Evolutionary conservation across 2,888 invertebrate species (phyloP).

Genomic region (Cyclophora punctaria): DNA sequence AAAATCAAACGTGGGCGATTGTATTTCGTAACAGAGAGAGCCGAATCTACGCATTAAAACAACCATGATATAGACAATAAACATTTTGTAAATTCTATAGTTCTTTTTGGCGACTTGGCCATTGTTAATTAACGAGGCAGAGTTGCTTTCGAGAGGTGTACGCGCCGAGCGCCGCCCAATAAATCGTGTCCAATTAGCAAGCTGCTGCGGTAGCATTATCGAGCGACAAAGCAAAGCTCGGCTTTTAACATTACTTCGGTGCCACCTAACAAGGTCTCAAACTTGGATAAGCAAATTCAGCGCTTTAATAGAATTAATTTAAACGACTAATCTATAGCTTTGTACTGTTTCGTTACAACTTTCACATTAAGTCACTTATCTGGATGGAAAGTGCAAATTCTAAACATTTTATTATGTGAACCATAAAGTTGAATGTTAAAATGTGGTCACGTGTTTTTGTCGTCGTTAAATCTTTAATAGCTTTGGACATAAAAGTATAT

Average conservation of each 20-base stretch:
- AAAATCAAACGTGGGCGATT: constrained; percentile 65
- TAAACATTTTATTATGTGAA: constrained; percentile 2
- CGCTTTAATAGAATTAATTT: not conserved
- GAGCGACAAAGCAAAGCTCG: constrained; percentile 46
- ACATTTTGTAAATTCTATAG: not conserved
- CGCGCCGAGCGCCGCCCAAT: constrained; percentile 38
- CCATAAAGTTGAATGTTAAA: not conserved
- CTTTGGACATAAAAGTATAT: constrained; percentile 24
- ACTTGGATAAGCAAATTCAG: constrained; percentile 5
- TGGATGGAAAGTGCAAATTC: too few relatives aligned
- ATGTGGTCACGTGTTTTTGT: not conserved
- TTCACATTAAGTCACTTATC: too few relatives aligned
- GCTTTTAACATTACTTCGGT: constrained; percentile 38
- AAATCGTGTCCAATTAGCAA: constrained; percentile 69
- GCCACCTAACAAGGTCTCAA: constrained; percentile 21
- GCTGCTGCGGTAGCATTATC: constrained; percentile 40
- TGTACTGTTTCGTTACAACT: not conserved
- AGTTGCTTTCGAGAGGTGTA: constrained; percentile 12
- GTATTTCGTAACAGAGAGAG: constrained; percentile 39
- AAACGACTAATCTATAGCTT: not conserved
- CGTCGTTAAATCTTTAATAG: constrained; percentile 16
- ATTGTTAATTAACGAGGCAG: constrained; percentile 21
- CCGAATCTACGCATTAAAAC: constrained; percentile 17
- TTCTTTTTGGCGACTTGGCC: not conserved
- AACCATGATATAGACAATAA: not conserved